These are phyloP conservation scores for Prosopocoilus inquinatus DNA, from an alignment of 2,888 invertebrate genomes.

Conservation along the genomic window DNA sequence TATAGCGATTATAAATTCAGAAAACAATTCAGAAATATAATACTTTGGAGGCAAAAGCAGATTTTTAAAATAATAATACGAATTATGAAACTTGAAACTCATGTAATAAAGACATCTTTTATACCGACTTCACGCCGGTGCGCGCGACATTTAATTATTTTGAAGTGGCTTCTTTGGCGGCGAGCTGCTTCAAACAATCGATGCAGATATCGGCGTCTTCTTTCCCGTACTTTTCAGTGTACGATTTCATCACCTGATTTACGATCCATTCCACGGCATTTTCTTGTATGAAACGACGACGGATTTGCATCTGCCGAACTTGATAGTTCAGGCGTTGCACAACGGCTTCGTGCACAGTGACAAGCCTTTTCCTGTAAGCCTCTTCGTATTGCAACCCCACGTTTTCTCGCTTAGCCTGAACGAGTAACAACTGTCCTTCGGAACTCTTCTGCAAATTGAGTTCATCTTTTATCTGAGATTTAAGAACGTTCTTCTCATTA, in stretches of 20 bases:
- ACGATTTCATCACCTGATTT: slow-evolving; percentile 74
- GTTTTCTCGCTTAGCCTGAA: slow-evolving; percentile 88
- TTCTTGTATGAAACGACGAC: slow-evolving; percentile 83
- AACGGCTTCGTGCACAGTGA: slow-evolving; percentile 62
- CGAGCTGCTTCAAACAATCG: slow-evolving; percentile 74
- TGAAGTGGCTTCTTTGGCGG: slow-evolving; percentile 56
- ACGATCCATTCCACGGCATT: slow-evolving; percentile 96
- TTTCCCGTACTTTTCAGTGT: slow-evolving; percentile 94
- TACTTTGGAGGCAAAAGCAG: too few species aligned
- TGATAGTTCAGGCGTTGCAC: slow-evolving; percentile 91
- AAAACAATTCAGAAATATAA: too few species aligned
- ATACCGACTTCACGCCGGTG: too few species aligned
- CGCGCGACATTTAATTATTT: too few species aligned
- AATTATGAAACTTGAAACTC: too few species aligned
- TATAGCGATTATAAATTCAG: too few species aligned
- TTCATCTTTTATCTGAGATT: slow-evolving; percentile 63
- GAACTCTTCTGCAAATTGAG: slow-evolving; percentile 77
- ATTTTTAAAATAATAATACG: too few species aligned
- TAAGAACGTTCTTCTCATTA: slow-evolving; percentile 52
- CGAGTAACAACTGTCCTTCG: slow-evolving; percentile 74
- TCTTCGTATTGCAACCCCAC: slow-evolving; percentile 91
- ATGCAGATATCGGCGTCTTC: slow-evolving; percentile 87
- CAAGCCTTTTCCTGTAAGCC: slow-evolving; percentile 70
- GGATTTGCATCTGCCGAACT: slow-evolving; percentile 74
- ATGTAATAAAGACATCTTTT: too few species aligned